Evolutionary conservation across 92 coral and sea anemone genomes (phyloP).

Genomic region (Siderastrea radians): DNA sequence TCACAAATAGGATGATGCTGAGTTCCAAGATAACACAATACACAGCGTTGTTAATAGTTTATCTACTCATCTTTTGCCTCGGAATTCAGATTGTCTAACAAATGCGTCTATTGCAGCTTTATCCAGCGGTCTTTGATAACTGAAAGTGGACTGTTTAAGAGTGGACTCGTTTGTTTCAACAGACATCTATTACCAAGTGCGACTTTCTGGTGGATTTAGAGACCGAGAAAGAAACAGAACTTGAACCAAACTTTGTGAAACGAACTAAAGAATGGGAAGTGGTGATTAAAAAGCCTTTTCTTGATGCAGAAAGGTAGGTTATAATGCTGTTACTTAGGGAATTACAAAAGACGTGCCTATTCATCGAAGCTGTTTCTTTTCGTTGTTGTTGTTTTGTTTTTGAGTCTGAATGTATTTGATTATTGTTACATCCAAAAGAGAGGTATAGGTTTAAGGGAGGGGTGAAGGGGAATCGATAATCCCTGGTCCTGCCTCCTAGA

Average conservation of each 20-base stretch:
- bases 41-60: too few relatives aligned
- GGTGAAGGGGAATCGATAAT: too few relatives aligned
- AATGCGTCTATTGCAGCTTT: too few relatives aligned
- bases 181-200: conserved; percentile 86
- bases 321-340: neutral
- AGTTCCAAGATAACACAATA: too few relatives aligned
- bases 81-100: too few relatives aligned
- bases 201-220: conserved; percentile 92
- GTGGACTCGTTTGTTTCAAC: neutral
- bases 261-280: conserved; percentile 82
- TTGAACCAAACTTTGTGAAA: conserved; percentile 90
- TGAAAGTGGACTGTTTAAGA: too few relatives aligned
- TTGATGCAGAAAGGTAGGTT: conserved; percentile 84
- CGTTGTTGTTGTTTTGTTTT: neutral
- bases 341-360: neutral
- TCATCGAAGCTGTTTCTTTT: neutral
- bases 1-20: too few relatives aligned
- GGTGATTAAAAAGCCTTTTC: conserved; percentile 79
- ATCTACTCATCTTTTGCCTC: too few relatives aligned
- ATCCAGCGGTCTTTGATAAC: too few relatives aligned
- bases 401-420: neutral
- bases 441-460: too few relatives aligned
- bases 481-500: too few relatives aligned
- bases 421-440: too few relatives aligned
- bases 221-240: conserved; percentile 74